These are phyloP conservation scores for Larimichthys crocea DNA, from an alignment of 2,113 vertebrate genomes.

Conservation along the genomic window DNA sequence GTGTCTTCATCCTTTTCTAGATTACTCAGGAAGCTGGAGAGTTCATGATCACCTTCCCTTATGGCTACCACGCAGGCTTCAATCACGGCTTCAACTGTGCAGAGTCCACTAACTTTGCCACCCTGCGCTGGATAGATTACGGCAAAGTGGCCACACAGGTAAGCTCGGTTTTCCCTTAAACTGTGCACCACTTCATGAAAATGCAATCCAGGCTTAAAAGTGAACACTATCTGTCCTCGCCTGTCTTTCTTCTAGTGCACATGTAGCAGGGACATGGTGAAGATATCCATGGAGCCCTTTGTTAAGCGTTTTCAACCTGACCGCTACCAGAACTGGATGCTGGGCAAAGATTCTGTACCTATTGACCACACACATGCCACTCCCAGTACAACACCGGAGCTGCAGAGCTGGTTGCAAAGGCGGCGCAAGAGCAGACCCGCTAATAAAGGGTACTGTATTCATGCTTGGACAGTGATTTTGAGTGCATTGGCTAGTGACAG, in stretches of 20 bases:
- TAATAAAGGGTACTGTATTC: slow-evolving; percentile 82
- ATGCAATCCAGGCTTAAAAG: background rate
- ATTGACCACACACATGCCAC: slow-evolving; percentile 95
- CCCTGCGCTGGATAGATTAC: slow-evolving; percentile 97
- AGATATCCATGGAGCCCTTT: slow-evolving; percentile 98
- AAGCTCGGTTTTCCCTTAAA: slow-evolving; percentile 28
- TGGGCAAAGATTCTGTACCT: slow-evolving; percentile 91
- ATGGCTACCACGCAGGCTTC: slow-evolving; percentile 98
- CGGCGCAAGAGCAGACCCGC: slow-evolving; percentile 82
- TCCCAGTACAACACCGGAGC: slow-evolving; percentile 91
- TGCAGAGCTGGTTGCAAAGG: slow-evolving; percentile 90
- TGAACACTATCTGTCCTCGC: background rate
- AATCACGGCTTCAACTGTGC: slow-evolving; percentile 99
- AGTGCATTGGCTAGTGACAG: background rate
- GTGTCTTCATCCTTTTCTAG: slow-evolving; percentile 72
- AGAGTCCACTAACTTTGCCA: slow-evolving; percentile 98
- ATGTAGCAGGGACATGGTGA: slow-evolving; percentile 97
- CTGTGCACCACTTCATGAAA: background rate
- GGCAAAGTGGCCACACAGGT: slow-evolving; percentile 92
- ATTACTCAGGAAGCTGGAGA: slow-evolving; percentile 97
- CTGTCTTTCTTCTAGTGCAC: slow-evolving; percentile 86
- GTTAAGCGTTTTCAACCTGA: slow-evolving; percentile 97
- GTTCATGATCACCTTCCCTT: slow-evolving; percentile 99
- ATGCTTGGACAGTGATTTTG: background rate
- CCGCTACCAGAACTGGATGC: slow-evolving; percentile 93